These are phyloP conservation scores for Brachionus koreanus DNA, from an alignment of 1,140 invertebrate genomes.

Conservation along the genomic window DNA sequence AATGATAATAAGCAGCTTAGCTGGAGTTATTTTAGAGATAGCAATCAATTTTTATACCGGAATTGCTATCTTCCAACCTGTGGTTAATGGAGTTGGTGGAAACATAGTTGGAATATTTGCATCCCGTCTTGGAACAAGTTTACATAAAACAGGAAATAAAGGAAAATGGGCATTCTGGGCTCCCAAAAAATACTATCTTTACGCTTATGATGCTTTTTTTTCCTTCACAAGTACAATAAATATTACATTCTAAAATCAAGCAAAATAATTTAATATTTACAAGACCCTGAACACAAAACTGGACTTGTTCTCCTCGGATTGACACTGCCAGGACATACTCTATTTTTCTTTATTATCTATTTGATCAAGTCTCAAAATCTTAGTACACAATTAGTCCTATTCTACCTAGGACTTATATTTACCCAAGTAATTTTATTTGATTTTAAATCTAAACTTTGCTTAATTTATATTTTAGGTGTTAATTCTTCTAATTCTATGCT, in stretches of 20 bases:
- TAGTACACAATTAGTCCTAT: constrained; percentile 75
- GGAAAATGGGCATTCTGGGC: constrained; percentile 48
- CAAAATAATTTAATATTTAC: neutral
- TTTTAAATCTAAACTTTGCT: neutral
- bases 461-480: constrained; percentile 62
- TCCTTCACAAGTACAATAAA: neutral
- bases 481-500: constrained; percentile 64
- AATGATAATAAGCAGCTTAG: constrained; percentile 59
- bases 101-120: constrained; percentile 90
- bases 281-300: constrained; percentile 62
- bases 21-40: constrained; percentile 56
- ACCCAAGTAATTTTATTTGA: neutral
- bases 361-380: constrained; percentile 65
- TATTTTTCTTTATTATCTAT: constrained; percentile 81
- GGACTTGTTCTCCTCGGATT: constrained; percentile 76
- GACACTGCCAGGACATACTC: constrained; percentile 85
- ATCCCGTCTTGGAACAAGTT: constrained; percentile 77
- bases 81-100: constrained; percentile 72
- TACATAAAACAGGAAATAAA: constrained; percentile 53
- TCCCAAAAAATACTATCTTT: neutral
- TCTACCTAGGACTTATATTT: constrained; percentile 66
- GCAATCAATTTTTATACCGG: constrained; percentile 53
- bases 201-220: constrained; percentile 24
- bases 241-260: neutral
- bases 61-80: constrained; percentile 58